phyloP scores from a whole-genome alignment of 1,140 invertebrate species.

The Contarinia nasturtii region DNA sequence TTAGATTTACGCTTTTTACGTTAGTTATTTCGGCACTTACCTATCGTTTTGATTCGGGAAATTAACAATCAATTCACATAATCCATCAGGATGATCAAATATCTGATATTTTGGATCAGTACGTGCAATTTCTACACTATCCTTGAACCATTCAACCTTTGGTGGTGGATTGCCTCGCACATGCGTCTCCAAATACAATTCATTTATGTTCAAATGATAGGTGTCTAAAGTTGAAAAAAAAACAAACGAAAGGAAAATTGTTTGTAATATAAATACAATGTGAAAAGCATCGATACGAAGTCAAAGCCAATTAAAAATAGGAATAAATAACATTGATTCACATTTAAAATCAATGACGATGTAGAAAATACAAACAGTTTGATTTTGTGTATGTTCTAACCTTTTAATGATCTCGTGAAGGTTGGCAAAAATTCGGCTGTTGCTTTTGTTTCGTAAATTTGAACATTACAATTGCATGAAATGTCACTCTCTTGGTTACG shows the following conservation, averaged over 20 bases:
- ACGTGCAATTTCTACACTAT: conserved; percentile 36
- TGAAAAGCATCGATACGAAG: no score
- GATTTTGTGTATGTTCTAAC: conserved; percentile 9
- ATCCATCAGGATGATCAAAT: conserved; percentile 37
- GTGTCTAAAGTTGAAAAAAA: conserved; percentile 13
- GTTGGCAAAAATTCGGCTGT: conserved; percentile 18
- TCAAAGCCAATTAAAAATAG: no score
- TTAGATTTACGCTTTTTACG: conserved; percentile 17
- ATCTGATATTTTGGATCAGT: conserved; percentile 27
- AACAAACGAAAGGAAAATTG: no score
- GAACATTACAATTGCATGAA: conserved; percentile 26
- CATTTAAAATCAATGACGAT: no score
- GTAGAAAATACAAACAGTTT: not conserved
- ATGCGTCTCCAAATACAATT: conserved; percentile 20
- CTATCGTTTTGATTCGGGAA: conserved; percentile 40
- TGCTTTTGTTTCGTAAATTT: conserved; percentile 22
- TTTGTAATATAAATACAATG: no score
- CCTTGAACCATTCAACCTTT: conserved; percentile 65
- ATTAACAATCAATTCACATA: conserved; percentile 46
- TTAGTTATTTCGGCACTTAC: conserved; percentile 9
- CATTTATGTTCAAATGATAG: conserved; percentile 21
- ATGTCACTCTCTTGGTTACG: conserved; percentile 28
- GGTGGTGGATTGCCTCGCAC: conserved; percentile 64
- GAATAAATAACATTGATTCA: no score
- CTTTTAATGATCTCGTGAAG: conserved; percentile 22